These are phyloP conservation scores for Chymomyza amoena DNA, from an alignment of 2,888 invertebrate species.

Conservation along the genomic window DNA sequence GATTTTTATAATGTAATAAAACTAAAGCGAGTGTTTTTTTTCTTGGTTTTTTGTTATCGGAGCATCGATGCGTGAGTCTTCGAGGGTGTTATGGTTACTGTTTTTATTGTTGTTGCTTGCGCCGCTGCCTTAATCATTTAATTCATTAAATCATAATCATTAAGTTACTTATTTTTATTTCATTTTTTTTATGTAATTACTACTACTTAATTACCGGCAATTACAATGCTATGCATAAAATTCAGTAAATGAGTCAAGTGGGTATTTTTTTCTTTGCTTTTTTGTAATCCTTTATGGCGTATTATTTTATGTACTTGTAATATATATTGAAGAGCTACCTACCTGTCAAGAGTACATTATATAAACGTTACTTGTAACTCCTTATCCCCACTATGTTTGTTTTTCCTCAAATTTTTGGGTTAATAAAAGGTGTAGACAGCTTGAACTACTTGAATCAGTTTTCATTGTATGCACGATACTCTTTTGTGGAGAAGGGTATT, in stretches of 20 bases:
- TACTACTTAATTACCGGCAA: slow-evolving; percentile 61
- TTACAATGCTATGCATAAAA: slow-evolving; percentile 61
- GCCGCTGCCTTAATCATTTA: slow-evolving; percentile 53
- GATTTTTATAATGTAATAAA: slow-evolving; percentile 6
- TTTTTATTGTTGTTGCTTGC: not conserved
- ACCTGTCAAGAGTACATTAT: not conserved
- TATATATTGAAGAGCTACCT: not conserved
- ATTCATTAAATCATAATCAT: slow-evolving; percentile 30
- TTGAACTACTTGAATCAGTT: not conserved
- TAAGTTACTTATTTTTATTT: slow-evolving; percentile 20
- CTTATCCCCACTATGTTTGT: not conserved
- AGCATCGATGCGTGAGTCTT: slow-evolving; percentile 41
- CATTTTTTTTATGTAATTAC: slow-evolving; percentile 63
- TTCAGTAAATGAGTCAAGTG: not conserved
- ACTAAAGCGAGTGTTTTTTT: not conserved
- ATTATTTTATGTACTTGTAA: slow-evolving; percentile 14
- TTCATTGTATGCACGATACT: not conserved
- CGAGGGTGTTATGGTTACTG: not conserved
- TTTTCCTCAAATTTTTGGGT: not conserved
- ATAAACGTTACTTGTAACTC: not conserved
- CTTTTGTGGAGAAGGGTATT: not conserved
- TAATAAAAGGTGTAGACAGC: not conserved
- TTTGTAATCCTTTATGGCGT: slow-evolving; percentile 23
- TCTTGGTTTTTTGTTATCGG: not conserved
- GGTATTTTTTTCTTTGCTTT: slow-evolving; percentile 18